Conservation (phyloP, 2,113 vertebrate genomes). For the Rattus rattus region DNA sequence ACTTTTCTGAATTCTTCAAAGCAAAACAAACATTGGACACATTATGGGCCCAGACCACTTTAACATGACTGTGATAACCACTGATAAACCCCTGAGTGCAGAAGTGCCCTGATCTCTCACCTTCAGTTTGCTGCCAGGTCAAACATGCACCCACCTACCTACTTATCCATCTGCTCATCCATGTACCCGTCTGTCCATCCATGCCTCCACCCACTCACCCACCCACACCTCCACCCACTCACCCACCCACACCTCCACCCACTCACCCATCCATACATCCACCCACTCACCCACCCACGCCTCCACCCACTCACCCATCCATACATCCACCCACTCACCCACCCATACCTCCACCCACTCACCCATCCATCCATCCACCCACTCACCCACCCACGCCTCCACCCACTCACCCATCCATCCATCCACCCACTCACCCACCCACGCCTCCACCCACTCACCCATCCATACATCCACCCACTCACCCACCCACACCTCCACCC, state of each 20-base stretch:
- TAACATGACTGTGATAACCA: not conserved
- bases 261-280: not conserved
- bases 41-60: not conserved
- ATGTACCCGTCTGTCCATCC: no score
- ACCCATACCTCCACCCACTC: no score
- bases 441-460: not conserved
- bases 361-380: not conserved
- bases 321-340: not conserved
- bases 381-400: not conserved
- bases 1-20: constrained; percentile 15
- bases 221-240: not conserved
- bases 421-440: not conserved
- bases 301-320: not conserved
- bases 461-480: not conserved
- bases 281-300: not conserved
- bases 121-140: not conserved
- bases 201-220: not conserved
- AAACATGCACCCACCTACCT: not conserved
- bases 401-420: not conserved
- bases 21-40: not conserved
- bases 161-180: not conserved
- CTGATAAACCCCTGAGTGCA: not conserved
- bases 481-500: not conserved
- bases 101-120: not conserved
- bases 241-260: not conserved